Conservation (phyloP, 2,113 vertebrate genomes). For the Sinocyclocheilus anophthalmus region DNA sequence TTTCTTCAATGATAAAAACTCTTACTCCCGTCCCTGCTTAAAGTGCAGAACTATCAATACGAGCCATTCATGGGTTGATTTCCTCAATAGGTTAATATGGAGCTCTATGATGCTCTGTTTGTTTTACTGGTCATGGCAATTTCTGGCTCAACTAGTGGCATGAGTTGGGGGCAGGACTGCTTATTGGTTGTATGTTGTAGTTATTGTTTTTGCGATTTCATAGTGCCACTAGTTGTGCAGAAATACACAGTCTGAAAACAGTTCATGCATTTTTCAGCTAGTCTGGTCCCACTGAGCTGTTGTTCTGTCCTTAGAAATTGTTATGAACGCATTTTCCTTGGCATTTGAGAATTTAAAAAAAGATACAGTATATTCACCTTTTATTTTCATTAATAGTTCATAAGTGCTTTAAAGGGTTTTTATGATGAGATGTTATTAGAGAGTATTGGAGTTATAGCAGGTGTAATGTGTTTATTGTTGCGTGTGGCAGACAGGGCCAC, state of each 20-base stretch:
- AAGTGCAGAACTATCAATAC: too few relatives aligned
- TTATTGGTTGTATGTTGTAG: too few relatives aligned
- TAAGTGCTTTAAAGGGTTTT: conserved; percentile 17
- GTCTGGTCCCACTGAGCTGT: not conserved
- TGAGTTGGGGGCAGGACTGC: too few relatives aligned
- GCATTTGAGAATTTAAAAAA: not conserved
- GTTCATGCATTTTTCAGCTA: not conserved
- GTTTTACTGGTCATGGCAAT: too few relatives aligned
- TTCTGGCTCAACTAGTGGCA: too few relatives aligned
- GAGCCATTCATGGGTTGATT: too few relatives aligned
- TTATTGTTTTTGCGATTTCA: too few relatives aligned
- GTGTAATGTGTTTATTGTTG: conserved; percentile 13
- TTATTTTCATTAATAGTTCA: not conserved
- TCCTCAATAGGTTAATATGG: too few relatives aligned
- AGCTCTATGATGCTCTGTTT: too few relatives aligned
- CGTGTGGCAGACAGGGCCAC: not conserved
- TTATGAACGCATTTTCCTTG: not conserved
- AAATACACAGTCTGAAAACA: not conserved
- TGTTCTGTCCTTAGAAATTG: not conserved
- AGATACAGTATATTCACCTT: not conserved
- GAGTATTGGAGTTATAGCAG: not conserved
- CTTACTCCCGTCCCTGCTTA: too few relatives aligned
- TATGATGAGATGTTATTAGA: not conserved
- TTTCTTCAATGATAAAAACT: too few relatives aligned
- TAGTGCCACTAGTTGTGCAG: too few relatives aligned